Base-by-base conservation (phyloP, 2,888 invertebrate species). In the Ptilodon capucinus region DNA sequence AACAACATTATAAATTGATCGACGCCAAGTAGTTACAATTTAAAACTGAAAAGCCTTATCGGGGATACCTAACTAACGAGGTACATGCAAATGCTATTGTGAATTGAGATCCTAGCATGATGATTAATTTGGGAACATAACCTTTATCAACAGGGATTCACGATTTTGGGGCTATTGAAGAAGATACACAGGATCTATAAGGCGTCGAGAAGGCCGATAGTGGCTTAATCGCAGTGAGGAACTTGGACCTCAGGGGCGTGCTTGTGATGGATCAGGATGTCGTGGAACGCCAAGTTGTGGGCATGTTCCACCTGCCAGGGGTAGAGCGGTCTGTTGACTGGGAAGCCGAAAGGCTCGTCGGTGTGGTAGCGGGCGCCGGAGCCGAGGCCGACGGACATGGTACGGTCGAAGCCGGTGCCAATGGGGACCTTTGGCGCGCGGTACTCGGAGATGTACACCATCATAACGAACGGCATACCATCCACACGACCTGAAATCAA, bases 391-490 rank as follows among this genome's bases (percentile, higher is more conserved):
- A 92, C 89, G 40, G 93, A 88, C 45, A 92, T 52, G 42, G 87
- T 68, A 13, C 92, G 86, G 57, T 92, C 92, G 64, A 83, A 92
- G 8, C 83, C 82, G 8, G 78, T 71, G 2, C 78, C 78, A 34
- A 81, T 79, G 5, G 82, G 73, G 5, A 85, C 80, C 30, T 82
- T 79, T 9, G 91, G 86, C 14, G 84, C 81, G 28, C 73, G 79
- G 72, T 81, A 92, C 52, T 93, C 92, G 40, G 92, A 86, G 49
- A 95, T 91, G 72, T 93, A 91, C 40, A 93, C 93, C 81, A 93
- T 83, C 46, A 94, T 73, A 56, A 93, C 89, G 76, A 92, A 93
- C 13, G 93, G 92, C 88, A 93, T 92, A 54, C 95, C 95, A 18
- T 73, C 76, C 38, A 79, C 68, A 58, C 79, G 84, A 74, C 88